phyloP scores from a whole-genome alignment of 2,113 vertebrate genomes.

The Chascanopsetta lugubris region DNA sequence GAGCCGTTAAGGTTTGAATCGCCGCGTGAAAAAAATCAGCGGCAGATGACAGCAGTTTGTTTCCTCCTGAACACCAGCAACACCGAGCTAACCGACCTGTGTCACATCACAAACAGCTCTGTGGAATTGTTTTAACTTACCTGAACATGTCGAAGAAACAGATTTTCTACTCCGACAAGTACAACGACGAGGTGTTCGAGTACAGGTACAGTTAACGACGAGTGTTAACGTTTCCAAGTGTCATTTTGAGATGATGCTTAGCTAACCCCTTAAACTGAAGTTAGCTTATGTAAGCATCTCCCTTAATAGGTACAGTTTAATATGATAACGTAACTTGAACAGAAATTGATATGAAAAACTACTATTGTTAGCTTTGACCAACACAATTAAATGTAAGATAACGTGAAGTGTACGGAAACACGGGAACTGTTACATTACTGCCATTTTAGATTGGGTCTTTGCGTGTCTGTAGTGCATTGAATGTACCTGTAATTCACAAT shows the following conservation, averaged over 20 bases:
- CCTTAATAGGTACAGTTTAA: too few species aligned
- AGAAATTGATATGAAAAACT: not conserved
- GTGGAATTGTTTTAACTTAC: not conserved
- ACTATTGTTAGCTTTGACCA: not conserved
- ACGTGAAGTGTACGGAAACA: not conserved
- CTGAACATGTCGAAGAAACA: conserved; percentile 79
- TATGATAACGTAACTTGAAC: too few species aligned
- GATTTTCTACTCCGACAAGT: conserved; percentile 84
- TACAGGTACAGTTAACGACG: conserved; percentile 67
- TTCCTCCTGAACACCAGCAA: not conserved
- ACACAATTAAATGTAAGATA: too few species aligned
- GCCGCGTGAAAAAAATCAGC: conserved; percentile 55
- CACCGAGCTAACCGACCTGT: not conserved
- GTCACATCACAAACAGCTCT: not conserved
- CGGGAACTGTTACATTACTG: not conserved
- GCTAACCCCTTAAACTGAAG: not conserved
- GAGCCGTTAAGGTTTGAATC: conserved; percentile 76
- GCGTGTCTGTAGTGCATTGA: not conserved
- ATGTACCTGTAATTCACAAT: not conserved
- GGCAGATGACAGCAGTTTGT: conserved; percentile 53
- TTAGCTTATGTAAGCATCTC: not conserved
- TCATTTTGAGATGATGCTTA: not conserved
- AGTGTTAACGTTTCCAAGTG: not conserved
- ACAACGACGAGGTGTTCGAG: conserved; percentile 81
- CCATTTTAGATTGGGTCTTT: not conserved